Conservation (phyloP, 2,888 invertebrate species). For the Caenorhabditis zanzibari region DNA sequence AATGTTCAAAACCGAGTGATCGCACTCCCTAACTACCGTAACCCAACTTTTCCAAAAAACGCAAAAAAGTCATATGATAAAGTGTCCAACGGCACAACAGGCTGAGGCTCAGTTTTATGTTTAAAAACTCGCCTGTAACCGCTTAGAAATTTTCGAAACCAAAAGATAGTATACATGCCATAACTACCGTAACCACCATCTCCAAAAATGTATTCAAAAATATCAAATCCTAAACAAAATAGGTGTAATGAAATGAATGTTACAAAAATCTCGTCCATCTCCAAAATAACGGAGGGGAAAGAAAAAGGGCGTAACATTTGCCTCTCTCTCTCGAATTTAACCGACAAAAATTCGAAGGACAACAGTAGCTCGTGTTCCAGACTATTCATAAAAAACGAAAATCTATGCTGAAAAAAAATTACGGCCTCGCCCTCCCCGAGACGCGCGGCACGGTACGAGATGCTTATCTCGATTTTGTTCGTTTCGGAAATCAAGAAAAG, state of each 20-base stretch:
- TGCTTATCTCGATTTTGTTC: constrained; percentile 4
- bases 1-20: too few relatives aligned
- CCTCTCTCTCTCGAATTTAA: not conserved
- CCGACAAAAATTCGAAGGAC: constrained; percentile 21
- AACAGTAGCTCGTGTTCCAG: constrained; percentile 8
- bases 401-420: constrained; percentile 26
- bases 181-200: too few relatives aligned
- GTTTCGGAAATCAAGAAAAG: not conserved
- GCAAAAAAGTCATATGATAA: too few relatives aligned
- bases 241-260: not conserved
- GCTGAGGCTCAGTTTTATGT: too few relatives aligned
- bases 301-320: constrained; percentile 13
- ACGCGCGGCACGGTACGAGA: constrained; percentile 42
- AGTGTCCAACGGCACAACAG: too few relatives aligned
- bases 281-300: not conserved
- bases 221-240: too few relatives aligned
- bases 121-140: too few relatives aligned
- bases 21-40: too few relatives aligned
- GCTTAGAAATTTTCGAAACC: too few relatives aligned
- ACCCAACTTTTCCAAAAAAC: too few relatives aligned
- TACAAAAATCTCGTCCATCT: constrained; percentile 8
- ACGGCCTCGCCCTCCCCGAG: not conserved
- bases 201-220: too few relatives aligned
- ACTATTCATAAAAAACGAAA: not conserved
- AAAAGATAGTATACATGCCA: too few relatives aligned